Evolutionary conservation across 2,113 vertebrate species (phyloP), one percentile per base, ranked within the genome.

Genomic region (Rana temporaria): DNA sequence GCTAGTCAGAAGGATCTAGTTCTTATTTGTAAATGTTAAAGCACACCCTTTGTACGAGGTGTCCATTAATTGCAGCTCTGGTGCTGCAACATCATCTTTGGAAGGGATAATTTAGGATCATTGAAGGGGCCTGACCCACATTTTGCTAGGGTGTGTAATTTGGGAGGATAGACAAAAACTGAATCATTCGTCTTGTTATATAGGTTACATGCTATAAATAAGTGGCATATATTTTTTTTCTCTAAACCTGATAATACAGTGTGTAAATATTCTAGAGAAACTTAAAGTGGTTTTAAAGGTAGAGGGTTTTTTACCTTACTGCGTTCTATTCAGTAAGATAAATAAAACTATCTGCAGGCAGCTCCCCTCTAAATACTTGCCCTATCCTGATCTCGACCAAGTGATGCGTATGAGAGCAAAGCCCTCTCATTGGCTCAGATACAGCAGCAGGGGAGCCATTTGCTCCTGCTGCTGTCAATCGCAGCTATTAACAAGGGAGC

Each of bases 131-230:
- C 15, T 72, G 68, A 38, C 67, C 68, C 59, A 81, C 57, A 64
- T 72, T 72, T 72, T 81, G 34, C 19, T 48, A 17, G 59, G 69
- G 68, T 81, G 79, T 53, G 57, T 55, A 22, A 42, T 69, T 14
- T 69, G 32, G 30, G 65, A 42, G 66, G 64, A 20, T 59, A 42
- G 0, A 66, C 6, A 42, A 48, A 18, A 17, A 32, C 6, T 60
- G 26, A 68, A 22, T 69, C 55, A 70, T 19, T 4, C 52, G 24
- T n/a, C n/a, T 42, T 34, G 34, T 56, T 17, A 57, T 79, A 34
- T 17, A 79, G 34, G 19, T 48, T 42, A 52, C 12, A 12, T 48
- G 30, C 26, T 55, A 30, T 52, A 22, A 63, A 24, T 73, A 57
- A 4, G 19, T 53, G 8, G 9, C 42, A 73, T 30, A 12, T 6